phyloP scores from a whole-genome alignment of 2,113 vertebrate species.

The Stigmatopora argus region DNA sequence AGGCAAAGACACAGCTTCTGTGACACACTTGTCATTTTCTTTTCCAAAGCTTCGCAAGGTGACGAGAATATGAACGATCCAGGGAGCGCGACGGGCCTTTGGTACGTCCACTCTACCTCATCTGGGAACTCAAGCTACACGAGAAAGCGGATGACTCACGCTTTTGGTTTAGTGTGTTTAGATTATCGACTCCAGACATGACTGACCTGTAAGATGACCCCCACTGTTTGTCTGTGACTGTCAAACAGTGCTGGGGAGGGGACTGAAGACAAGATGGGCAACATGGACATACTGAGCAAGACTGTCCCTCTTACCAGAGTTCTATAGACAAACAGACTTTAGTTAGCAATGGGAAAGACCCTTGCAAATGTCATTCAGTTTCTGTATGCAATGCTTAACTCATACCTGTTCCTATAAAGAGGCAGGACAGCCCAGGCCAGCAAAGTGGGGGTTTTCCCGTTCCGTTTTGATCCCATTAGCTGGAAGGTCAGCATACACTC shows the following conservation, averaged over 20 bases:
- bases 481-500: slow-evolving; percentile 65
- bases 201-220: slow-evolving; percentile 65
- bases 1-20: slow-evolving; percentile 65
- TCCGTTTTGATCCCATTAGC: slow-evolving; percentile 59
- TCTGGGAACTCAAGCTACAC: slow-evolving; percentile 60
- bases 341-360: not conserved
- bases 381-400: not conserved
- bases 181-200: not conserved
- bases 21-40: slow-evolving; percentile 56
- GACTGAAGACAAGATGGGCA: slow-evolving; percentile 23
- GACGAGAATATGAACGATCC: slow-evolving; percentile 29
- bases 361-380: not conserved
- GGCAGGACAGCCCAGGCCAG: slow-evolving; percentile 66
- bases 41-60: slow-evolving; percentile 53
- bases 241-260: slow-evolving; percentile 60
- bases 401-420: slow-evolving; percentile 56
- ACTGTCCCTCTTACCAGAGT: slow-evolving; percentile 53
- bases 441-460: slow-evolving; percentile 48
- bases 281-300: slow-evolving; percentile 62
- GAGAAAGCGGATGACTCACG: not conserved
- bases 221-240: slow-evolving; percentile 53
- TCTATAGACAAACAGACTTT: slow-evolving; percentile 38
- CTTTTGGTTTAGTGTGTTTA: not conserved
- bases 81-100: slow-evolving; percentile 43
- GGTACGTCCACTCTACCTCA: slow-evolving; percentile 50